phyloP scores from a whole-genome alignment of 2,113 vertebrate species.

The Caloenas nicobarica region DNA sequence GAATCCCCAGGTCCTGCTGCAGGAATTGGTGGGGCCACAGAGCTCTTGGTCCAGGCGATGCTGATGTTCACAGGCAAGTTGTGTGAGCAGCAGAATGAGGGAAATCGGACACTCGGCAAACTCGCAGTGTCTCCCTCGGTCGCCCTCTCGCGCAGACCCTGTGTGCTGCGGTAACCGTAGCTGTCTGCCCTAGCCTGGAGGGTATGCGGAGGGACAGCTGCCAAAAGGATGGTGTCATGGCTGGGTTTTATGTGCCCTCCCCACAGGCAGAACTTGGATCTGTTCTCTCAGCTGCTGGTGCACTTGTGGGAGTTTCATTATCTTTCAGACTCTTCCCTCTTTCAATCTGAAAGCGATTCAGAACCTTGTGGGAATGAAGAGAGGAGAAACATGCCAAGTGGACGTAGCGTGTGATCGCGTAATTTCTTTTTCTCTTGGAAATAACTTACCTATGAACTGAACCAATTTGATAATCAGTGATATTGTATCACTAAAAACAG shows the following conservation, averaged over 20 bases:
- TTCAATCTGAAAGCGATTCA: background rate
- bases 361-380: background rate
- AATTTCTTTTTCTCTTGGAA: background rate
- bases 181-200: background rate
- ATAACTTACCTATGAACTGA: background rate
- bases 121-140: accelerated
- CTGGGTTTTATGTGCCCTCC: background rate
- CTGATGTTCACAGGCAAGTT: background rate
- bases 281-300: background rate
- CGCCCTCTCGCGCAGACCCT: background rate
- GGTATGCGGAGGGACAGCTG: background rate
- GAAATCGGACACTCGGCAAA: accelerated
- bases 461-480: background rate
- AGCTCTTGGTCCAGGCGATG: accelerated
- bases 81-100: background rate
- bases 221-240: background rate
- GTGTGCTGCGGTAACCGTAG: accelerated
- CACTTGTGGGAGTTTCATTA: background rate
- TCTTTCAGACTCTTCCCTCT: background rate
- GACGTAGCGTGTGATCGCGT: background rate
- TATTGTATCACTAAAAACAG: background rate
- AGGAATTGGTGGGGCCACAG: background rate
- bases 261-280: background rate
- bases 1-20: background rate
- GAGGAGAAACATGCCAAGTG: background rate